These are phyloP conservation scores for Chrysopilus asiliformis DNA, from an alignment of 2,888 invertebrate species.

Conservation along the genomic window DNA sequence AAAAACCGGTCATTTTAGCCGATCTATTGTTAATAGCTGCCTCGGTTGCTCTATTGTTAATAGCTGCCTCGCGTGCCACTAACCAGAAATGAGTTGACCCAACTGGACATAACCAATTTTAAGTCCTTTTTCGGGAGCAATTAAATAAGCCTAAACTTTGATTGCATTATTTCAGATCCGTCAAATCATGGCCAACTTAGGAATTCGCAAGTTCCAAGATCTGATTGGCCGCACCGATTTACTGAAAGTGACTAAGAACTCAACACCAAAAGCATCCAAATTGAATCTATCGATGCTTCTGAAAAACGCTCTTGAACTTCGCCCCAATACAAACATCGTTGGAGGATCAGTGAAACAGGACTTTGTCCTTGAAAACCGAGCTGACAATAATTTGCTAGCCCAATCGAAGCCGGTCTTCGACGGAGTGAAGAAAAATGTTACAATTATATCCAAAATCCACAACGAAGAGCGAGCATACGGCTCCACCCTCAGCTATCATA, in stretches of 20 bases:
- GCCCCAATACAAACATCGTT: slow-evolving; percentile 79
- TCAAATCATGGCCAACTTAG: slow-evolving; percentile 78
- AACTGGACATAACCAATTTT: too few relatives aligned
- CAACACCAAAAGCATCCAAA: slow-evolving; percentile 66
- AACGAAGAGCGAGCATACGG: slow-evolving; percentile 91
- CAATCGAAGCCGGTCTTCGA: slow-evolving; percentile 61
- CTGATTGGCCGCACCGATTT: slow-evolving; percentile 86
- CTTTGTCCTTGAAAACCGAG: slow-evolving; percentile 70
- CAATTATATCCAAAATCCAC: slow-evolving; percentile 64
- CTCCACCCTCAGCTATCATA: slow-evolving; percentile 85
- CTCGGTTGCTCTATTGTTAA: too few relatives aligned
- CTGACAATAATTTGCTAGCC: slow-evolving; percentile 71
- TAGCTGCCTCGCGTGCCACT: too few relatives aligned
- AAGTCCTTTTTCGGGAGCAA: too few relatives aligned
- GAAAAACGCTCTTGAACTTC: slow-evolving; percentile 76
- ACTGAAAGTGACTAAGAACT: slow-evolving; percentile 58
- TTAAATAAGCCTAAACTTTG: too few relatives aligned
- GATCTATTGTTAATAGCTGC: too few relatives aligned
- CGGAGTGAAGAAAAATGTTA: slow-evolving; percentile 51
- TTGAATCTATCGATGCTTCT: slow-evolving; percentile 76
- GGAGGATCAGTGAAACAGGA: slow-evolving; percentile 79
- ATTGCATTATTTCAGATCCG: slow-evolving; percentile 48
- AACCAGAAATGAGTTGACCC: too few relatives aligned
- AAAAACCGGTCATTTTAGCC: too few relatives aligned
- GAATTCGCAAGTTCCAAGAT: slow-evolving; percentile 78